Evolutionary conservation across 1,140 invertebrate genomes (phyloP), one percentile per base, ranked within the genome.

Genomic region (Campoletis sonorensis): DNA sequence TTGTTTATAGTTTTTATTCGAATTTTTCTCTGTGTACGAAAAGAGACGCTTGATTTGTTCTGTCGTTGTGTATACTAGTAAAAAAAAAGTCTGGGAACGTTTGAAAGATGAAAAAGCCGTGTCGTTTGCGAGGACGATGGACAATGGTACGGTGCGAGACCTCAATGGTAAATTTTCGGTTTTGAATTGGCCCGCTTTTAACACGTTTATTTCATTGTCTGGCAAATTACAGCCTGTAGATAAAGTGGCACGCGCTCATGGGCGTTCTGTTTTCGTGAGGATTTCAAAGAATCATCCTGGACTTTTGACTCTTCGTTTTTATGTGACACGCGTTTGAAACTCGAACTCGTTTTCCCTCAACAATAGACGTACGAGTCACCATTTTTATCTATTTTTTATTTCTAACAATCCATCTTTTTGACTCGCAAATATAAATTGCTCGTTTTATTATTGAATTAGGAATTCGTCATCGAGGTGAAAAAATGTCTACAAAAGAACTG

Each of bases 161-260:
- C 86, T 88, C 85, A 87, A 85, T 85, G 79, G 64, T 79, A 77
- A 26, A 23, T 70, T 88, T 89, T 87, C 83, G 88, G 87, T 88
- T 88, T 88, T 88, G 88, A 91, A 91, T 91, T 91, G 89, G 90
- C 89, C 88, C 84, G 86, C 84, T 90, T 89, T 89, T 88, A 79
- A 86, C 81, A 70, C 70, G 76, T 70, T 67, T 78, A 79, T 64
- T 51, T 75, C 78, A 85, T 86, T 86, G 85, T 86, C 72, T 45
- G 30, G 72, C 58, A 87, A 89, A 91, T 90, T 89, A 87, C 82
- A 86, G 85, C 76, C 68, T 81, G 76, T 30, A 79, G 84, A 83
- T 83, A 64, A 83, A 80, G 81, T 18, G 83, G 64, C 88, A 89
- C 87, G 90, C 87, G 90, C 84, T 83, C 33, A 51, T 86, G 84